Conservation (phyloP, 2,888 invertebrate species). For the Mellilla xanthometata region DNA sequence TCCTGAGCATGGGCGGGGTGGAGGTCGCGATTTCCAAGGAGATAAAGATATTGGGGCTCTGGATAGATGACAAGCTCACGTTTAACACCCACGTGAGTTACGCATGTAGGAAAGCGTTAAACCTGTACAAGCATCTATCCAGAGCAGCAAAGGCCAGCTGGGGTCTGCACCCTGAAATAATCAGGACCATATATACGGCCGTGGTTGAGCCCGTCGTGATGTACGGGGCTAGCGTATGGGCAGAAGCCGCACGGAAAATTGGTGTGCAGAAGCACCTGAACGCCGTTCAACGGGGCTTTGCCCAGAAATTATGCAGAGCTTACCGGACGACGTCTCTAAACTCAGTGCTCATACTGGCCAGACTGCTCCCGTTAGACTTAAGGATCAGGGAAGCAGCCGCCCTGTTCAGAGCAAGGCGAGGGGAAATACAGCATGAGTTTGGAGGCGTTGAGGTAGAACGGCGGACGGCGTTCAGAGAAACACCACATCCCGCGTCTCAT, state of each 20-base stretch:
- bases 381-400: slow-evolving; percentile 12
- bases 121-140: slow-evolving; percentile 4
- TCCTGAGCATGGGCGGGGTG: too few species aligned
- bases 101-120: background rate
- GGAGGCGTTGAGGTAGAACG: too few species aligned
- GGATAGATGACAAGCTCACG: slow-evolving; percentile 4
- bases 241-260: too few species aligned
- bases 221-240: too few species aligned
- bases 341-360: slow-evolving; percentile 15
- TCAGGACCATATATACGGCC: too few species aligned
- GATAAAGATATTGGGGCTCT: background rate
- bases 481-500: slow-evolving; percentile 10
- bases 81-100: background rate
- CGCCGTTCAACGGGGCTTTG: slow-evolving; percentile 17
- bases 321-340: slow-evolving; percentile 24
- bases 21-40: background rate
- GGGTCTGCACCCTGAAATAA: slow-evolving; percentile 9
- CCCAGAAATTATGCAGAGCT: slow-evolving; percentile 11
- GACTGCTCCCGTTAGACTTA: slow-evolving; percentile 16
- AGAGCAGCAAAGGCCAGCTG: background rate
- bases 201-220: too few species aligned
- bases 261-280: too few species aligned
- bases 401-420: slow-evolving; percentile 8
- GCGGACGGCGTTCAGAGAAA: background rate
- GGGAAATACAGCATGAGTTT: too few species aligned